Base-by-base conservation (phyloP, 2,888 invertebrate species). In the Caenorhabditis zanzibari region DNA sequence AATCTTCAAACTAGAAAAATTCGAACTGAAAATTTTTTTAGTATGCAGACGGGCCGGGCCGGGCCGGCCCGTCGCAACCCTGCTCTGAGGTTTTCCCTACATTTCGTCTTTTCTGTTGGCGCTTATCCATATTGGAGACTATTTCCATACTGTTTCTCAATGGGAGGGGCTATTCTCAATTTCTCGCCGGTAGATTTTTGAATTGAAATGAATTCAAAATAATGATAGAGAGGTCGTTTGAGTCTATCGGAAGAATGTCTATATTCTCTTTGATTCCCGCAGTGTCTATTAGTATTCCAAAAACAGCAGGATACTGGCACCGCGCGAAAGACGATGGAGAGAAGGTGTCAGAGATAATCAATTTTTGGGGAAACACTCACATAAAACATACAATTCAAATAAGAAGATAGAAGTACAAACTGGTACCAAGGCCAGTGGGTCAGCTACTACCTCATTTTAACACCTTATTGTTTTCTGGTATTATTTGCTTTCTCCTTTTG, bases 371-470 rank as follows among this genome's bases (percentile, higher is more conserved):
- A 38, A 6, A 38, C 38, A 10, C 38, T 38, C 47, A 52, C 69
- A 69, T 76, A 76, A 76, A 76, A 56, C 75, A 66, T 58, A 58
- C 64, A 64, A 63, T 64, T 74, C 32, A 22, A 28, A 54, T 14
- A 54, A n/a, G 26, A 41, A 64, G 28, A 41, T 44, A 44, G 14
- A 44, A 19, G 24, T 63, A 52, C 52, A 19, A 38, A 76, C 68
- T 76, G 76, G 76, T 61, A 76, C 76, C 59, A 76, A 76, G 76
- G 76, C 76, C 76, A 76, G 76, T 76, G 76, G 76, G 76, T 76
- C 76, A 76, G 47, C 32, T 68, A 32, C 38, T 24, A 52, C 22
- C 4, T 24, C 26, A 14, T 24, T 73, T 52, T 49, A 54, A 26
- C 54, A 38, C 38, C 54, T 52, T 38, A 16, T 44, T 71, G 16